These are phyloP conservation scores for Falco punctatus DNA, from an alignment of 2,113 vertebrate species.

Conservation along the genomic window DNA sequence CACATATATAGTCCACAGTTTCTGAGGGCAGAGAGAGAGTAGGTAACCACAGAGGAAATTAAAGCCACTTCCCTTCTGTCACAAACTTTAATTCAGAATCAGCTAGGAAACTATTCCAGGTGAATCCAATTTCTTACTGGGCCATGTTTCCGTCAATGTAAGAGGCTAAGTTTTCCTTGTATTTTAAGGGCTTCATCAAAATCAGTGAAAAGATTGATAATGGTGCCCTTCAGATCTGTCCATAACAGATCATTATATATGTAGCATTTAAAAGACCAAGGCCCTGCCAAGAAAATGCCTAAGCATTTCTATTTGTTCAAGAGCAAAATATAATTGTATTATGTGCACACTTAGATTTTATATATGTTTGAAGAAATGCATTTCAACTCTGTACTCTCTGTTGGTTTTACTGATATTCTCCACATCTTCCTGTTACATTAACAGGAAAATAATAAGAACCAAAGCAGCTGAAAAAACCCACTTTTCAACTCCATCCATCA, in stretches of 20 bases:
- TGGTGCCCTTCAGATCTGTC: background rate
- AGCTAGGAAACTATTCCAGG: background rate
- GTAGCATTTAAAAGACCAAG: background rate
- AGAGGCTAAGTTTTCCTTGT: background rate
- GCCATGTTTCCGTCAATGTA: background rate
- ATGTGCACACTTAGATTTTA: background rate
- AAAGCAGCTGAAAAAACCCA: background rate
- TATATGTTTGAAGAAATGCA: background rate
- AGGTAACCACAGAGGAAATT: background rate
- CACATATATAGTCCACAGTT: background rate
- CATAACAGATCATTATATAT: background rate
- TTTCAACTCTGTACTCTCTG: background rate
- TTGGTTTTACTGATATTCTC: background rate
- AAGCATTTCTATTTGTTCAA: background rate
- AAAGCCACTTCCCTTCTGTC: background rate
- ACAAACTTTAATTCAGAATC: background rate
- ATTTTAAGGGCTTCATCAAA: background rate
- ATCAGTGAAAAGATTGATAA: background rate
- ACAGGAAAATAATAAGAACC: background rate
- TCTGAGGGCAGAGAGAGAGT: background rate
- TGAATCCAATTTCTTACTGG: background rate
- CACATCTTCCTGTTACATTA: background rate
- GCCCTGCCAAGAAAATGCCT: background rate
- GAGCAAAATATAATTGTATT: background rate
- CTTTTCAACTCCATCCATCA: background rate